Percentiles rank a stretch among this genome's conserved stretches.
Evolutionary conservation across 2,888 invertebrate species (phyloP).

Genomic region (Drosophila lutescens): DNA sequence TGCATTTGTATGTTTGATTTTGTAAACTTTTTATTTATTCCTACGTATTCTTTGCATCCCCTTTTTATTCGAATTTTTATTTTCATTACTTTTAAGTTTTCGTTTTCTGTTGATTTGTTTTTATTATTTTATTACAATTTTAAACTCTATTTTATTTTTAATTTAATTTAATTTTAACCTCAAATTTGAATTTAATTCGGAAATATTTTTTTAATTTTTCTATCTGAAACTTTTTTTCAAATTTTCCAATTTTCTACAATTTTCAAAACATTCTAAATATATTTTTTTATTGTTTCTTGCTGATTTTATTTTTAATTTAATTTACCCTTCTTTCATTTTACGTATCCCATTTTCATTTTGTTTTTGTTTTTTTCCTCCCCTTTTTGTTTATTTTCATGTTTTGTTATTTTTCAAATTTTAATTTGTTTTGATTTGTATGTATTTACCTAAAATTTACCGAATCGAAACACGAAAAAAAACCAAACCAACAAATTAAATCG

Average conservation of each 20-base stretch:
- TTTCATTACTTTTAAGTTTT: neutral
- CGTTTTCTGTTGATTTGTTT: too few species aligned
- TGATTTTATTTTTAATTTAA: constrained; percentile 9
- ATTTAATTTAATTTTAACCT: neutral
- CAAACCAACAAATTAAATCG: constrained; percentile 48
- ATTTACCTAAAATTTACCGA: constrained; percentile 62
- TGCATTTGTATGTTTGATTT: constrained; percentile 55
- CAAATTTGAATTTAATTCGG: neutral
- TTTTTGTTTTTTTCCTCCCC: constrained; percentile 15
- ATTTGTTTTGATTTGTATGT: constrained; percentile 69
- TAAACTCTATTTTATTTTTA: neutral
- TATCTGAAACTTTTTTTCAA: neutral
- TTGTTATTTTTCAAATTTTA: constrained; percentile 51
- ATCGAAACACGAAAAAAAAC: constrained; percentile 48
- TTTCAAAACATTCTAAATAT: neutral
- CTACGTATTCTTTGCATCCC: constrained; percentile 34
- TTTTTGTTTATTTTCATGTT: constrained; percentile 48
- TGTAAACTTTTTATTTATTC: constrained; percentile 30
- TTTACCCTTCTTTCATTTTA: constrained; percentile 30
- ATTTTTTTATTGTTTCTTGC: neutral
- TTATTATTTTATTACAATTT: too few species aligned
- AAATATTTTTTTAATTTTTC: neutral
- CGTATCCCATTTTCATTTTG: constrained; percentile 42
- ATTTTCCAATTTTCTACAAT: neutral
- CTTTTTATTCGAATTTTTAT: constrained; percentile 13